phyloP scores from a whole-genome alignment of 2,888 invertebrate species.

The Limnephilus marmoratus region DNA sequence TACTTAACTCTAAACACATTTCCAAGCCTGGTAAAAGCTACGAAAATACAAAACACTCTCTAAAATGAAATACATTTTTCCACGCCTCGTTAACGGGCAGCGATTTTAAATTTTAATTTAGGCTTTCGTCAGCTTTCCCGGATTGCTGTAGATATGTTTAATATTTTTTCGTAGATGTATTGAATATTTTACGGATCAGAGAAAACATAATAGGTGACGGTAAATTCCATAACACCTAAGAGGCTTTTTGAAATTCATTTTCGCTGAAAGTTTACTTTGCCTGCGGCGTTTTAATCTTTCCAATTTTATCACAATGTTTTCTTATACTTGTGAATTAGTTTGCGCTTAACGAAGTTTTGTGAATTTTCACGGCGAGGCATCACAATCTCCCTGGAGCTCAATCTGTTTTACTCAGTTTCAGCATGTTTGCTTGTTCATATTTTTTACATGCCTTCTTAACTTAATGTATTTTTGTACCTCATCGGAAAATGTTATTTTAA shows the following conservation, averaged over 20 bases:
- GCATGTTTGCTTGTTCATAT: neutral
- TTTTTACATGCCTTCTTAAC: neutral
- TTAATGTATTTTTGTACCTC: neutral
- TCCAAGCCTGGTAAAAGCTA: slow-evolving; percentile 39
- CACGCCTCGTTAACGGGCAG: slow-evolving; percentile 7
- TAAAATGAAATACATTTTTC: slow-evolving; percentile 48
- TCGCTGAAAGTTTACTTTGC: neutral
- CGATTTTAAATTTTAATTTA: slow-evolving; percentile 43
- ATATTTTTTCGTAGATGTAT: neutral
- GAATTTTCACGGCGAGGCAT: neutral
- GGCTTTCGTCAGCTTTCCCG: neutral
- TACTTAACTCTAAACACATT: slow-evolving; percentile 45
- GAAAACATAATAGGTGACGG: slow-evolving; percentile 7
- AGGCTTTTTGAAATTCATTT: neutral
- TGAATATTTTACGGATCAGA: slow-evolving; percentile 9
- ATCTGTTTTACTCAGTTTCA: neutral
- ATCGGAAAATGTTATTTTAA: neutral
- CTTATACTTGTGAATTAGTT: neutral
- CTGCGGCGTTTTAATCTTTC: neutral
- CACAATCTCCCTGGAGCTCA: neutral
- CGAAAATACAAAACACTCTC: slow-evolving; percentile 53
- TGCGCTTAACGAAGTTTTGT: neutral
- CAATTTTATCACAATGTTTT: neutral
- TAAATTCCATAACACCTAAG: slow-evolving; percentile 36
- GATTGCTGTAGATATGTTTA: neutral